These are phyloP conservation scores for Ctenopoma multispine DNA, from an alignment of 2,797 vertebrate species.

Conservation along the genomic window DNA sequence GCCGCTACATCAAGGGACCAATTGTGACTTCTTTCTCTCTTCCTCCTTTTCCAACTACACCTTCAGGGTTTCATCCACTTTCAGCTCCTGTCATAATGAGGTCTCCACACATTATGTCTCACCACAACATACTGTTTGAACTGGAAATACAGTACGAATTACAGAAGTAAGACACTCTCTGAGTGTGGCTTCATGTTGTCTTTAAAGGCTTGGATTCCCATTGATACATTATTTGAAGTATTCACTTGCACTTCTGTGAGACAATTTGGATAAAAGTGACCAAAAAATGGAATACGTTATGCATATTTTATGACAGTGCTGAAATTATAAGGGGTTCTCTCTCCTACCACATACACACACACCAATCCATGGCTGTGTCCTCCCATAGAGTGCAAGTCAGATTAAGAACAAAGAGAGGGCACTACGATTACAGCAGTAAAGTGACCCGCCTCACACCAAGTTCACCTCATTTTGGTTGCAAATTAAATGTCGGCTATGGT, in stretches of 20 bases:
- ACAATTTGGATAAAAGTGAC: constrained; percentile 36
- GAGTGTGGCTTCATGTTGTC: constrained; percentile 26
- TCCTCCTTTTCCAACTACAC: constrained; percentile 13
- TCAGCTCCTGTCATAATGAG: constrained; percentile 17
- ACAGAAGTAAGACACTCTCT: constrained; percentile 12
- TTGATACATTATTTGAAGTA: constrained; percentile 45
- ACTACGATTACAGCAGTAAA: constrained; percentile 70
- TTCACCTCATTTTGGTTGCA: constrained; percentile 81
- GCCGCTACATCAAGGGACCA: constrained; percentile 16
- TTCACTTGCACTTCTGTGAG: constrained; percentile 29
- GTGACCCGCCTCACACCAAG: constrained; percentile 72
- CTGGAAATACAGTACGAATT: constrained; percentile 14
- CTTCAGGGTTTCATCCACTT: constrained; percentile 13
- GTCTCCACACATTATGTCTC: constrained; percentile 13
- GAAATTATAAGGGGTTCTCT: constrained; percentile 40
- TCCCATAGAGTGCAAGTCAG: constrained; percentile 46
- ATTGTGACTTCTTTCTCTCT: constrained; percentile 15
- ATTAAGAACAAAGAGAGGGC: constrained; percentile 61
- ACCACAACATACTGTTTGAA: constrained; percentile 44
- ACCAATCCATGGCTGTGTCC: not conserved
- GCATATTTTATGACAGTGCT: constrained; percentile 45
- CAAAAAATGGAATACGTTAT: constrained; percentile 21
- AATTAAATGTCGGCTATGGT: constrained; percentile 80
- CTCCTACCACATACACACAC: not conserved
- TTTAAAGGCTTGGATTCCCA: constrained; percentile 39